Base-by-base conservation (phyloP, 2,888 invertebrate genomes). In the Escarpia spicata region DNA sequence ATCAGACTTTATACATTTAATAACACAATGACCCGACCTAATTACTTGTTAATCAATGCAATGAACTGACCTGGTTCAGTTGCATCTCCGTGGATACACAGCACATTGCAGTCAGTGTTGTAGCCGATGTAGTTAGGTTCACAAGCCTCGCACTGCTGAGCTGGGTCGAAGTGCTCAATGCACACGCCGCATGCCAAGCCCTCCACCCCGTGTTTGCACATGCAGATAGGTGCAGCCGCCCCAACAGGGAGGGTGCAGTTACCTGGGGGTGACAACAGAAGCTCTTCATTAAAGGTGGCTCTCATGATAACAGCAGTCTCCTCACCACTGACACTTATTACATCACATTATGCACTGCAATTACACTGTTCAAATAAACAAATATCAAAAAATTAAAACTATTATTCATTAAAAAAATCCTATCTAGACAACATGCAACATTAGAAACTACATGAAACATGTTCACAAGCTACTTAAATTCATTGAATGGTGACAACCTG, bases 201-300 rank as follows among this genome's bases (percentile, higher is more conserved):
- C 15, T 92, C 94, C 93, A 95, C 95, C 10, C 95, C 95, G 93
- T 95, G 95, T 90, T 94, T 43, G 94, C 95, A 95, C n/a, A 93
- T 93, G 93, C 95, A 95, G 26, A 91, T 43, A 26, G 95, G 95
- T 3, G 94, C 93, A 6, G 91, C 43, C 37, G 93, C 93, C n/a
- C 93, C 94, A 31, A 44, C 75, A 43, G 93, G 92, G 12, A 95
- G 92, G 2, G 93, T 60, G 93, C 95, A 95, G 75, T 94, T 94
- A 92, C 95, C 95, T 95, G 92, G 19, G 37, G 75, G 75, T 4
- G 19, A 75, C n/a, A 75, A n/a, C 4, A 75, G 92, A 91, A 92
- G 31, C 15, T 0, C 52, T 45, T 52, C 52, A 52, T 52, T 52
- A 52, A 52, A 52, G 15, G 2, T 52, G 52, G 12, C 52, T 52